Evolutionary conservation across 2,888 invertebrate genomes (phyloP), one percentile per base, ranked within the genome.

Genomic region (Synergus gifuensis): DNA sequence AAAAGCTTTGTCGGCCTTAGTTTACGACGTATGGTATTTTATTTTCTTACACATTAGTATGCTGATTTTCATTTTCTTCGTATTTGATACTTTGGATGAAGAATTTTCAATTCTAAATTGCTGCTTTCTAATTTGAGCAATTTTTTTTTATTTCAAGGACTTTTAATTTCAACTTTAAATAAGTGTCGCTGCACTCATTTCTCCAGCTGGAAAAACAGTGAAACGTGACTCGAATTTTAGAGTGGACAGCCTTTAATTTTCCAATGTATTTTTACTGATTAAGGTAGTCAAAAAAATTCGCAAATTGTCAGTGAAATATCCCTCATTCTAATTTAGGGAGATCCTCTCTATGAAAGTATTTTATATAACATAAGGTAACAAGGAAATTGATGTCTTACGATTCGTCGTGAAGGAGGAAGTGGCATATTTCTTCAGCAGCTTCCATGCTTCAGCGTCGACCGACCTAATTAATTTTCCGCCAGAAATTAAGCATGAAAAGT

Each of bases 401-500:
- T 76, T 54, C 44, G 44, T 62, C 44, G 8, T 36, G 16, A 60
- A 76, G 60, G n/a, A 42, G 7, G 42, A 54, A 62, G 40, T 4
- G 7, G 54, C 8, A 54, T 8, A 54, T n/a, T 54, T 54, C 54
- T 54, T 60, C 18, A 60, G 58, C 83, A 87, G 86, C 84, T 86
- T 80, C 83, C 82, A 76, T 78, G 82, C 83, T 83, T 84, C 83
- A 79, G 83, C 81, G 82, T 64, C 79, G 79, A 78, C 76, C 76
- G 86, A 79, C 85, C 86, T 87, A 88, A 88, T 88, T 88, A 88
- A 88, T 88, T 88, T 86, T 76, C 83, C 80, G 83, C 83, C 81
- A 80, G 85, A 78, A 84, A 86, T 85, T 83, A 86, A 88, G 85
- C 85, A 77, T 78, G 81, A 82, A 77, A 22, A 78, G 83, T 85